Evolutionary conservation across 2,888 invertebrate genomes (phyloP).

Genomic region (Ecliptopera silaceata): DNA sequence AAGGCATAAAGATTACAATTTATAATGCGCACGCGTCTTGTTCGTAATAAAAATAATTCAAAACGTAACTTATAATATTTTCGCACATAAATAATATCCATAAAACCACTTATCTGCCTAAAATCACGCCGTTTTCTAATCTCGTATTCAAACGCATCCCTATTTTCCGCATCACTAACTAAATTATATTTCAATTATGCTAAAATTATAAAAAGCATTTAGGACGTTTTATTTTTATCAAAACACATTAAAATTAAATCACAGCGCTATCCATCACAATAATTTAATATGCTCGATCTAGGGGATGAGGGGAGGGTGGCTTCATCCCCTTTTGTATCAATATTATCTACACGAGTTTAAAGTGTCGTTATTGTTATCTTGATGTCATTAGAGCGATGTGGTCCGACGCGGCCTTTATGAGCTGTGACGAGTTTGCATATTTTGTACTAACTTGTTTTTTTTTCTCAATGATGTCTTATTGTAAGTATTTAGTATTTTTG

Average conservation of each 20-base stretch:
- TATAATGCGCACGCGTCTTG: too few species aligned
- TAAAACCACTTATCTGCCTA: conserved; percentile 32
- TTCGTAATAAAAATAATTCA: too few species aligned
- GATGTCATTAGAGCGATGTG: conserved; percentile 54
- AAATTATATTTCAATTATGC: conserved; percentile 52
- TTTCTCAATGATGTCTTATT: not conserved
- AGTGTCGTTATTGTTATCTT: conserved; percentile 71
- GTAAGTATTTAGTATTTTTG: too few species aligned
- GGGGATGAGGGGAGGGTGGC: conserved; percentile 27
- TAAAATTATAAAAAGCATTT: conserved; percentile 44
- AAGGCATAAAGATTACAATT: too few species aligned
- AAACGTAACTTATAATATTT: too few species aligned
- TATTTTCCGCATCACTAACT: conserved; percentile 38
- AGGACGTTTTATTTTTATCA: conserved; percentile 65
- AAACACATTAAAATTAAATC: conserved; percentile 80
- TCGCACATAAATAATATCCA: not conserved
- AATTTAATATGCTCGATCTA: conserved; percentile 69
- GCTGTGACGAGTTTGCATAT: conserved; percentile 27
- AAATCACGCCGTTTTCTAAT: conserved; percentile 29
- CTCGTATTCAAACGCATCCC: conserved; percentile 32
- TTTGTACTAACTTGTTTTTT: not conserved
- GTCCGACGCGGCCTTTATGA: conserved; percentile 21
- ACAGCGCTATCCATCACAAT: conserved; percentile 76
- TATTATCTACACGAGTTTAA: conserved; percentile 66
- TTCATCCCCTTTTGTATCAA: conserved; percentile 44